Evolutionary conservation across 2,113 vertebrate genomes (phyloP).

Genomic region (Gadus chalcogrammus): DNA sequence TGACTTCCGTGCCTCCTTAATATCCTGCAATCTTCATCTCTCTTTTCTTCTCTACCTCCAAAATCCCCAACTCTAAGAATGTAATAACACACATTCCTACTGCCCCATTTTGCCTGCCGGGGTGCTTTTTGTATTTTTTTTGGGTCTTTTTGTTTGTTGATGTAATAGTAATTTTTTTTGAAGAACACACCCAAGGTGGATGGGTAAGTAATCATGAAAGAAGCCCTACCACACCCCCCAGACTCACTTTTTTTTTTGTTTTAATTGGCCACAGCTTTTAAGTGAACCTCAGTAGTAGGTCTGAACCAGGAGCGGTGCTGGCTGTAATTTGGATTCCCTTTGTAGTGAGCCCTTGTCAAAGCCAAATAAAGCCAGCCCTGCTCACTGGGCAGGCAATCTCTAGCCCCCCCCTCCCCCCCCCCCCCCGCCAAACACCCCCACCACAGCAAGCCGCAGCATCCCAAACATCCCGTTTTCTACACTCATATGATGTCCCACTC

Average conservation of each 20-base stretch:
- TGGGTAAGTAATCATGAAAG: slow-evolving; percentile 53
- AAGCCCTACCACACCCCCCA: slow-evolving; percentile 35
- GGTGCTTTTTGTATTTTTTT: slow-evolving; percentile 35
- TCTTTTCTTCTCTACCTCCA: slow-evolving; percentile 40
- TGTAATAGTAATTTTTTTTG: slow-evolving; percentile 14
- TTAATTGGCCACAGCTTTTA: slow-evolving; percentile 62
- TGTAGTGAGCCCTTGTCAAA: slow-evolving; percentile 59
- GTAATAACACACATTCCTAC: slow-evolving; percentile 34
- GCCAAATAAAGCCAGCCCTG: slow-evolving; percentile 52
- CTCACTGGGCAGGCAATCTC: slow-evolving; percentile 52
- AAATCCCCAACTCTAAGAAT: slow-evolving; percentile 39
- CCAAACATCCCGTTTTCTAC: slow-evolving; percentile 57
- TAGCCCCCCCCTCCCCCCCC: slow-evolving; percentile 6
- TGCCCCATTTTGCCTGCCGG: slow-evolving; percentile 36
- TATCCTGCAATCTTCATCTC: slow-evolving; percentile 59
- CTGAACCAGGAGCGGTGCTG: slow-evolving; percentile 35
- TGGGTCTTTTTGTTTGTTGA: slow-evolving; percentile 39
- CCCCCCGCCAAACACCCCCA: not conserved
- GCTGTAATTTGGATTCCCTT: slow-evolving; percentile 63
- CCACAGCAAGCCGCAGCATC: slow-evolving; percentile 53
- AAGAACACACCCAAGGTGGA: slow-evolving; percentile 43
- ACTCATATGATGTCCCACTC: slow-evolving; percentile 88
- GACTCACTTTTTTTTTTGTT: slow-evolving; percentile 40
- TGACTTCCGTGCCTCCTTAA: slow-evolving; percentile 68
- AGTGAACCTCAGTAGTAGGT: slow-evolving; percentile 41